Evolutionary conservation across 2,888 invertebrate species (phyloP), one percentile per base, ranked within the genome.

Genomic region (Opisthograptis luteolata): DNA sequence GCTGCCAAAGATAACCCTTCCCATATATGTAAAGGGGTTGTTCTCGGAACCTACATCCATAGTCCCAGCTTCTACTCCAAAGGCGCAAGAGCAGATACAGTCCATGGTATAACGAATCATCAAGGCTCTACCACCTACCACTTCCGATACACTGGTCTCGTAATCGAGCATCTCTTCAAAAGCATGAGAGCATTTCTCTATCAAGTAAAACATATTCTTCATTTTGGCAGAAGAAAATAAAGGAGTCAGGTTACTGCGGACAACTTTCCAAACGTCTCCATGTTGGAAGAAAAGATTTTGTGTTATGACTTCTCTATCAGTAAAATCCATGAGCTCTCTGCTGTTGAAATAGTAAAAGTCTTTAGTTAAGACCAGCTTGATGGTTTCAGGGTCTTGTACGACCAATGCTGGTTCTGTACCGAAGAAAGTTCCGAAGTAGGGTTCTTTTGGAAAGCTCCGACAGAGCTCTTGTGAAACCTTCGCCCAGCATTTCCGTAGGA

Each of bases 61-160:
- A 0, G 70, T 65, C 3, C 68, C 67, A 0, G 71, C 60, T 2
- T 79, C 70, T 2, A 77, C 43, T 2, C 78, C 73, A 28, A 78
- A 79, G 0, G 55, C 66, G 12, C 74, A 71, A 0, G 66, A 63
- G 9, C 68, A 55, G 1, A 77, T 72, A 12, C 66, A 64, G 31
- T 73, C 73, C 64, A 75, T 66, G 0, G 72, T 69, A 36, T 63
- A 74, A 8, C 72, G 60, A 2, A 60, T 57, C 62, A 69, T 64
- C 1, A 67, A 15, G 19, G 30, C 15, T 15, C 61, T 63, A 0
- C 60, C 56, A 22, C 66, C 67, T 1, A 66, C 27, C 0, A 55
- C 56, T 3, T 59, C 49, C 0, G 54, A 40, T 0, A 27, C 51
- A 5, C 30, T 35, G 1, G 39, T 55, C 19, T 67, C 64, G 9